These are phyloP conservation scores for Yoshiicerus persimilis DNA, from an alignment of 1,140 invertebrate genomes.

Conservation along the genomic window DNA sequence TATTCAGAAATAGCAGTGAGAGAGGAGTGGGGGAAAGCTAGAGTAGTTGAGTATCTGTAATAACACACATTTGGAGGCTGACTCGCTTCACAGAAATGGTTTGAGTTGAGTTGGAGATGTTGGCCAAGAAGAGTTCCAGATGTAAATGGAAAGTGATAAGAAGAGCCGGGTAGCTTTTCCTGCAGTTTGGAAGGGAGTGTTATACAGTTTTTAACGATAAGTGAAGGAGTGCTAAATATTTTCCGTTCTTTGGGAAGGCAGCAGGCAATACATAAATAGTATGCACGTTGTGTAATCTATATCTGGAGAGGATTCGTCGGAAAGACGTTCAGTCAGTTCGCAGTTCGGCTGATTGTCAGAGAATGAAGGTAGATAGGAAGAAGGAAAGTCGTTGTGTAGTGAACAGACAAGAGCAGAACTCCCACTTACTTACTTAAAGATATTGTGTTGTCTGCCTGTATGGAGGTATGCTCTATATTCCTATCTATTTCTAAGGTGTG, in stretches of 20 bases:
- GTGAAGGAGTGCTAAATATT: background rate
- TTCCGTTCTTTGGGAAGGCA: background rate
- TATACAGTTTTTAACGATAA: background rate
- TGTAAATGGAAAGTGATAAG: background rate
- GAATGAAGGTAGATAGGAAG: slow-evolving; percentile 4
- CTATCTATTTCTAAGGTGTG: background rate
- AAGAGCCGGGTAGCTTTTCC: background rate
- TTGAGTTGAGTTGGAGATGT: background rate
- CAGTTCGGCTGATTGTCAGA: background rate
- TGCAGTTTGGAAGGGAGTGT: background rate
- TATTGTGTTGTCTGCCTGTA: background rate
- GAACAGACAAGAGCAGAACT: background rate
- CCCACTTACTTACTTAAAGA: background rate
- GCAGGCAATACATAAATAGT: background rate
- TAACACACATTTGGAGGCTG: background rate
- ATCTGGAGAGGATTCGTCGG: background rate
- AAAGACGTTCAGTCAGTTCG: background rate
- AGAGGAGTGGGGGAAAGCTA: background rate
- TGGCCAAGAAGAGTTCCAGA: background rate
- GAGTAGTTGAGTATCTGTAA: background rate
- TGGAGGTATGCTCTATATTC: background rate
- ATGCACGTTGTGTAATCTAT: background rate
- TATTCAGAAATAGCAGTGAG: background rate
- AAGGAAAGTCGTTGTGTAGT: background rate
- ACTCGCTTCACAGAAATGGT: background rate